Evolutionary conservation across 2,888 invertebrate species (phyloP), one percentile per base, ranked within the genome.

Genomic region (Ryuthela nishihirai): DNA sequence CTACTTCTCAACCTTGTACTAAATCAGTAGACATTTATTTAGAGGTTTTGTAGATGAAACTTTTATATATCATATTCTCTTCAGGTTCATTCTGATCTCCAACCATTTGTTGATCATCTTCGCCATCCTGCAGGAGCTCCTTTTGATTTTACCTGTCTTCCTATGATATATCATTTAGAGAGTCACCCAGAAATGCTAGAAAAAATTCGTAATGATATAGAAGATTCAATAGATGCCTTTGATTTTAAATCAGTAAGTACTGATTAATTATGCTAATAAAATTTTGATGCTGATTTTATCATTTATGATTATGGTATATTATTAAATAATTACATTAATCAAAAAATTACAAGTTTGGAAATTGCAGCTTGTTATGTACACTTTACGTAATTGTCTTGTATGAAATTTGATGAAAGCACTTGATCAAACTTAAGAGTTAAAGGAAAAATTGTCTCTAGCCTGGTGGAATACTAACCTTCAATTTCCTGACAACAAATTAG

Each of bases 161-260:
- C 92, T 0, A 84, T 90, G 3, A 79, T 91, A 68, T 88, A 88
- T 65, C 88, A 89, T 54, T 75, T 91, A 36, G 83, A 86, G 70
- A 78, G 85, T 54, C 84, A 87, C 70, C 83, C 85, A 20, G 21
- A 53, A 6, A 36, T 64, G 18, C 3, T 68, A 23, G 64, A 67
- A 18, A 43, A 54, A 20, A 62, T 69, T 9, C 36, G 49, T 32
- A 42, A 47, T 21, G 54, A 61, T 38, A 60, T 60, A 6, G 55
- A 62, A 15, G 58, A 64, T 53, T 52, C 55, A 15, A 23, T 66
- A 34, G 64, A 66, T 17, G 58, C 61, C 20, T 64, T 67, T 39
- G 64, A 69, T 52, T 66, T 54, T 43, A 67, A 66, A 50, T 60
- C 44, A 52, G 67, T 66, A 44, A 34, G 47, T 41, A n/a, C 23